Percentiles rank a stretch among this genome's conserved stretches.
phyloP scores from a whole-genome alignment of 30 jellyfish, hydroid and myxozoan genomes.

The Aurelia sp. region DNA sequence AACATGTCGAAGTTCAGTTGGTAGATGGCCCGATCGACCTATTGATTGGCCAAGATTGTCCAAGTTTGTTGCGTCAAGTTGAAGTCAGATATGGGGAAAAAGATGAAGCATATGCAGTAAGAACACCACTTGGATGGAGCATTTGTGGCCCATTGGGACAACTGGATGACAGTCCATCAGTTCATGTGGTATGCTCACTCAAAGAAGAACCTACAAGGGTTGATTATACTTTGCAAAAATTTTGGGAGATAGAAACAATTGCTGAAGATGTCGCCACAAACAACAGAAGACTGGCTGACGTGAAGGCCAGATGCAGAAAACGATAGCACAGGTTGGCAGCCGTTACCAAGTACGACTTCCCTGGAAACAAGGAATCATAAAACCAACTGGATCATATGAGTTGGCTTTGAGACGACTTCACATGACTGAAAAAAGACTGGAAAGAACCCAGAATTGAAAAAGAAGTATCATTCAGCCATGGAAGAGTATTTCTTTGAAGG shows the following conservation, averaged over 20 bases:
- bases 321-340: too few relatives aligned
- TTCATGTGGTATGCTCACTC: slow-evolving; percentile 13
- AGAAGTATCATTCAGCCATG: too few relatives aligned
- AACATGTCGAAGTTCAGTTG: too few relatives aligned
- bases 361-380: too few relatives aligned
- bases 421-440: too few relatives aligned
- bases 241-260: slow-evolving; percentile 50
- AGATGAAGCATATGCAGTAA: slow-evolving; percentile 29
- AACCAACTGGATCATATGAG: too few relatives aligned
- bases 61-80: slow-evolving; percentile 42
- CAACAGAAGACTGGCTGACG: slow-evolving; percentile 28
- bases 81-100: slow-evolving; percentile 29
- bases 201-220: slow-evolving; percentile 22
- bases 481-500: too few relatives aligned
- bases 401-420: too few relatives aligned
- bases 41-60: slow-evolving; percentile 37
- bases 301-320: too few relatives aligned
- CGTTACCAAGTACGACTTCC: too few relatives aligned
- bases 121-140: slow-evolving; percentile 42
- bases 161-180: not conserved
- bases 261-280: slow-evolving; percentile 38
- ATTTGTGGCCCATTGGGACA: slow-evolving; percentile 51
- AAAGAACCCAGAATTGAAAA: too few relatives aligned
- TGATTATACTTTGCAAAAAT: slow-evolving; percentile 18
- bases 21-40: slow-evolving; percentile 31